Evolutionary conservation across 2,797 vertebrate genomes (phyloP).

Genomic region (Crypturellus tataupa): DNA sequence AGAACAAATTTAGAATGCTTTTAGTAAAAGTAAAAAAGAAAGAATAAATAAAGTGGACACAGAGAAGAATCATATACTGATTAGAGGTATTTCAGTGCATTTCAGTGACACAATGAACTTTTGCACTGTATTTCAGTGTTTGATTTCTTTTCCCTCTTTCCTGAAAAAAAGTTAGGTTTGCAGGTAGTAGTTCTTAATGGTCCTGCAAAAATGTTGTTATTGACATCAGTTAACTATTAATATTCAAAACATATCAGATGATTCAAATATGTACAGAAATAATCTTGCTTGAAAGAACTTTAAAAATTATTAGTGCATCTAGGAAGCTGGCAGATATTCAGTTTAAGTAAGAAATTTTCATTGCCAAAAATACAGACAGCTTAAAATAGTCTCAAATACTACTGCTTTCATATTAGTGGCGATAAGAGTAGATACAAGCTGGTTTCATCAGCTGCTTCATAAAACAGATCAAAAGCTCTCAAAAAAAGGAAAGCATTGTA

Average conservation of each 20-base stretch:
- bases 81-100: not conserved
- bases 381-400: not conserved
- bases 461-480: not conserved
- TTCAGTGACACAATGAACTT: not conserved
- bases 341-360: not conserved
- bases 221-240: not conserved
- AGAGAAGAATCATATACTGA: not conserved
- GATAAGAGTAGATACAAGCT: not conserved
- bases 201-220: conserved; percentile 30
- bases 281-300: conserved; percentile 31
- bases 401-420: not conserved
- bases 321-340: not conserved
- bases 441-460: not conserved
- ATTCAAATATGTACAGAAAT: conserved; percentile 13
- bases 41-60: not conserved
- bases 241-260: not conserved
- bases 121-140: not conserved
- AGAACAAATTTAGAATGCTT: not conserved
- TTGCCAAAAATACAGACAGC: not conserved
- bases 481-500: not conserved
- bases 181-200: not conserved
- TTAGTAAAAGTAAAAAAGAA: not conserved
- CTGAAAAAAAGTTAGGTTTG: not conserved
- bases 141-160: not conserved
- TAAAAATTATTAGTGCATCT: conserved; percentile 14